Evolutionary conservation across 2,113 vertebrate species (phyloP).

Genomic region (Petrocephalus zakoni): DNA sequence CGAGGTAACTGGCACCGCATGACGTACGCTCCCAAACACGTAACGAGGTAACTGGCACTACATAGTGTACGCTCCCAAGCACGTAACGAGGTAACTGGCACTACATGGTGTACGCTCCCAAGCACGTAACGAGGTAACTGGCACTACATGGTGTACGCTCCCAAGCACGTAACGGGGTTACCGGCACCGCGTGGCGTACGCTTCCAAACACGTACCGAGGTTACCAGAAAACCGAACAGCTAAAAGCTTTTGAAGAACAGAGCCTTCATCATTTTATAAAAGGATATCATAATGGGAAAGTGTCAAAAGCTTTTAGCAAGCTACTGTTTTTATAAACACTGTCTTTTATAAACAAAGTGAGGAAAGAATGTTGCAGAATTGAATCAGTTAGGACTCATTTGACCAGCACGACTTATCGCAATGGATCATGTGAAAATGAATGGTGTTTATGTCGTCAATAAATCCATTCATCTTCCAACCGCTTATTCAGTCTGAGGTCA

Average conservation of each 20-base stretch:
- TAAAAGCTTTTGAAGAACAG: slow-evolving; percentile 7
- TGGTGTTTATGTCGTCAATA: background rate
- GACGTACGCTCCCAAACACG: too few species aligned
- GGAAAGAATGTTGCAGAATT: background rate
- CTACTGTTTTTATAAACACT: background rate
- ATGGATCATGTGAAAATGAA: background rate
- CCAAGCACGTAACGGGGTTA: too few species aligned
- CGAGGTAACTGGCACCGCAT: too few species aligned
- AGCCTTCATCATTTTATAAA: background rate
- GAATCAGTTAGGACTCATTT: background rate
- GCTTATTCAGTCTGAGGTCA: background rate
- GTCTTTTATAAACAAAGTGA: background rate
- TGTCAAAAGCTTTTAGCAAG: slow-evolving; percentile 5
- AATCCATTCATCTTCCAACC: background rate
- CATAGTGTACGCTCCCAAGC: too few species aligned
- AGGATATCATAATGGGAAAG: background rate
- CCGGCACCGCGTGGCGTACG: background rate
- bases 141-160: too few species aligned
- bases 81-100: too few species aligned
- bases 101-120: too few species aligned
- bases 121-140: too few species aligned
- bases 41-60: too few species aligned
- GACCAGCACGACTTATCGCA: background rate
- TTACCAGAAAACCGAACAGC: background rate
- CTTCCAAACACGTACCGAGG: background rate